Base-by-base conservation (phyloP, 2,888 invertebrate genomes). In the Dascillus cervinus region DNA sequence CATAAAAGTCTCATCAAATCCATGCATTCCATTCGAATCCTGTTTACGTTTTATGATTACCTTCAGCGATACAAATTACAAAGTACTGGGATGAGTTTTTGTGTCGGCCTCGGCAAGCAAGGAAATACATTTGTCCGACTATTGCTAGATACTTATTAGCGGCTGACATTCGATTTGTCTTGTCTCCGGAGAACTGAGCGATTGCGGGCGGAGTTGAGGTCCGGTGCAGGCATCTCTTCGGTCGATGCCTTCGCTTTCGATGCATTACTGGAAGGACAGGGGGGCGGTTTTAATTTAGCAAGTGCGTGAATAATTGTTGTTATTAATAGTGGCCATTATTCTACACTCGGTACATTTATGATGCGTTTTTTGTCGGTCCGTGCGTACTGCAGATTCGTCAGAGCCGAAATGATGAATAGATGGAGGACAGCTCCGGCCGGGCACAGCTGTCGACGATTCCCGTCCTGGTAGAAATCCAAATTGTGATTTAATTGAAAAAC, bases 131-230 rank as follows among this genome's bases (percentile, higher is more conserved):
- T 62, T 65, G 65, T 66, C 64, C 64, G 51, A 54, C 62, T 55
- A 60, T 60, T 61, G 59, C 63, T 59, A 63, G 64, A 62, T 64
- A 65, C 67, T 68, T 67, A 68, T 68, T 68, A 68, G 64, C 57
- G 65, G 58, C 65, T 66, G 67, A 67, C 66, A 63, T 64, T 66
- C 68, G 67, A 68, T 68, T 68, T 67, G 67, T 68, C 68, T 66
- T 66, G 62, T 64, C 61, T 57, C 58, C 50, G 56, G 50, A 51
- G 52, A 55, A 52, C 56, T 59, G 62, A 62, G 57, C 62, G 62
- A 63, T 63, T 58, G 60, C 60, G 50, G 52, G 53, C 48, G 55
- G 53, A 51, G 52, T 40, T 30, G 43, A 38, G 47, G 42, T 39
- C 38, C 41, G 41, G 39, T 43, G 39, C 37, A 43, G 33, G n/a